Conservation (phyloP, 2,888 invertebrate genomes). For the Drosophila ezoana region DNA sequence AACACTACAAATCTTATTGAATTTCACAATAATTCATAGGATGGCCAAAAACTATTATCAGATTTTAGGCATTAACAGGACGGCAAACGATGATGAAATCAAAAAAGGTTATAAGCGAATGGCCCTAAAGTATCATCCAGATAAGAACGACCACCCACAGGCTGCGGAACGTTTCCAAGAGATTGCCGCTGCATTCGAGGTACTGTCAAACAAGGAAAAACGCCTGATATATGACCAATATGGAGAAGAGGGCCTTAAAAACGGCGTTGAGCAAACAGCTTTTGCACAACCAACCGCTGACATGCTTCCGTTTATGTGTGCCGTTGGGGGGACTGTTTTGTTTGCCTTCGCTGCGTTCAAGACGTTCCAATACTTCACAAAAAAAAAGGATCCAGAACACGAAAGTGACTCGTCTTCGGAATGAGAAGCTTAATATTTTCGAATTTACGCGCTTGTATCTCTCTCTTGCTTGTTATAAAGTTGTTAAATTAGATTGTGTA, state of each 20-base stretch:
- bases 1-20: neutral
- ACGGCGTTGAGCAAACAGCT: slow-evolving; percentile 9
- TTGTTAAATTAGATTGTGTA: neutral
- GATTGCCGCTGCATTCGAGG: slow-evolving; percentile 59
- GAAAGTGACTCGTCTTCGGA: slow-evolving; percentile 50
- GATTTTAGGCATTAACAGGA: slow-evolving; percentile 39
- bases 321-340: slow-evolving; percentile 63
- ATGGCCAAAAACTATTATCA: slow-evolving; percentile 49
- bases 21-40: neutral
- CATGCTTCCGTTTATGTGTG: slow-evolving; percentile 65
- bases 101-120: slow-evolving; percentile 43
- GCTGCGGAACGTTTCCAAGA: slow-evolving; percentile 56
- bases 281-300: slow-evolving; percentile 51
- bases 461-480: slow-evolving; percentile 1
- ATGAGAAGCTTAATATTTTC: slow-evolving; percentile 7
- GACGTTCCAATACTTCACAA: slow-evolving; percentile 61
- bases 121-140: slow-evolving; percentile 52
- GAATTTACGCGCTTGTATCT: neutral
- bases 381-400: slow-evolving; percentile 46
- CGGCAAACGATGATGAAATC: slow-evolving; percentile 42
- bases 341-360: slow-evolving; percentile 68
- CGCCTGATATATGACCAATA: slow-evolving; percentile 54
- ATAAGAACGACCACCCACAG: slow-evolving; percentile 66
- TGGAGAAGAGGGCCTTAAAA: slow-evolving; percentile 61
- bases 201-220: slow-evolving; percentile 61